A percentile compares a stretch with the other conserved stretches of the same genome.
These are phyloP conservation scores for Diplodus sargus DNA, from an alignment of 2,797 vertebrate species.

Conservation along the genomic window DNA sequence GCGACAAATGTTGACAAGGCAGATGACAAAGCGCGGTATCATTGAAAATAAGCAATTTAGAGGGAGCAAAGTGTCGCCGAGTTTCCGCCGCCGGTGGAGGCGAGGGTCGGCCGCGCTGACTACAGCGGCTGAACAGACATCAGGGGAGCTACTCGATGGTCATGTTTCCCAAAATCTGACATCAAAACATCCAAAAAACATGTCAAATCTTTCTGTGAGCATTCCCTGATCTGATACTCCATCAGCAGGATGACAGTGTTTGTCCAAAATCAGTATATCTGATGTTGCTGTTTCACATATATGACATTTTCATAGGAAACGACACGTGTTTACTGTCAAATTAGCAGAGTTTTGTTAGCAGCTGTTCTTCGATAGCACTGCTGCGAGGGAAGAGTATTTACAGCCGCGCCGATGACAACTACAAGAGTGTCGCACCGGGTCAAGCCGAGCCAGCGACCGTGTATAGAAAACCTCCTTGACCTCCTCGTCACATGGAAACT, in stretches of 20 bases:
- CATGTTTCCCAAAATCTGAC: neutral
- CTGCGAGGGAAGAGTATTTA: too few relatives aligned
- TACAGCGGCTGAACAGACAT: neutral
- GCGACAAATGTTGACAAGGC: slow-evolving; percentile 70
- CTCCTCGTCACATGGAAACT: neutral
- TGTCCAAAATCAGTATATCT: neutral
- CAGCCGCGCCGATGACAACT: too few relatives aligned
- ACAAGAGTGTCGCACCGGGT: too few relatives aligned
- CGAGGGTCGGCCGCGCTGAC: neutral
- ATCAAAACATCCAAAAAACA: neutral
- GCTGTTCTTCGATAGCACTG: too few relatives aligned
- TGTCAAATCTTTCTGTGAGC: neutral
- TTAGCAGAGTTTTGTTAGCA: too few relatives aligned
- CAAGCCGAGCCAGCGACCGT: too few relatives aligned
- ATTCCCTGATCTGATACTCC: neutral
- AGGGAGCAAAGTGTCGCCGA: slow-evolving; percentile 19
- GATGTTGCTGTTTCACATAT: too few relatives aligned
- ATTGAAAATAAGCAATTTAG: slow-evolving; percentile 55
- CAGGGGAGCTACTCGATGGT: neutral
- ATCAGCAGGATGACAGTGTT: neutral
- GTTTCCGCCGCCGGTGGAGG: slow-evolving; percentile 1
- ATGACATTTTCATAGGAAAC: too few relatives aligned
- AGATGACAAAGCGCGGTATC: slow-evolving; percentile 54
- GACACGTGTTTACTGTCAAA: too few relatives aligned
- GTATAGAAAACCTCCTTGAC: neutral